Evolutionary conservation across 1,140 invertebrate species (phyloP).

Genomic region (Drosophila bipectinata): DNA sequence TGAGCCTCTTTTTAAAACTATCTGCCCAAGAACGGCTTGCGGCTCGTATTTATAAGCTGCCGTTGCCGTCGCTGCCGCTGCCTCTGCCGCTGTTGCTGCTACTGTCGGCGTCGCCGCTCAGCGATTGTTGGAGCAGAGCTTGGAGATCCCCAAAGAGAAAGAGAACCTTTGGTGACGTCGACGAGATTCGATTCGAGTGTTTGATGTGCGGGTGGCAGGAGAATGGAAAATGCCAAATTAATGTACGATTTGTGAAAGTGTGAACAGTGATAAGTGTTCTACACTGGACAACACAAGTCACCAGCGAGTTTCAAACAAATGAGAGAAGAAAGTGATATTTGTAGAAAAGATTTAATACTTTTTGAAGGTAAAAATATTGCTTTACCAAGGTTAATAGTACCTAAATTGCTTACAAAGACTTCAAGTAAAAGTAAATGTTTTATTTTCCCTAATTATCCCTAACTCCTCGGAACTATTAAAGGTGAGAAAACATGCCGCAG

Average conservation of each 20-base stretch:
- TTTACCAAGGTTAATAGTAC: too few relatives aligned
- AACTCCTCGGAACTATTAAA: not conserved
- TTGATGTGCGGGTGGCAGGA: slow-evolving; percentile 11
- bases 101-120: not conserved
- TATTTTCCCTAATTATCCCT: too few relatives aligned
- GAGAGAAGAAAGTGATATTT: not conserved
- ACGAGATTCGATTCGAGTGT: not conserved
- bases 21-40: slow-evolving; percentile 59
- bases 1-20: slow-evolving; percentile 58
- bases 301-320: not conserved
- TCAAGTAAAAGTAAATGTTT: too few relatives aligned
- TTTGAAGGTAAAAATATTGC: too few relatives aligned
- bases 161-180: slow-evolving; percentile 50
- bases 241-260: slow-evolving; percentile 66
- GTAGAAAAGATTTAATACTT: too few relatives aligned
- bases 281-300: slow-evolving; percentile 33
- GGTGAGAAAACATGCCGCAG: not conserved
- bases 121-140: slow-evolving; percentile 28
- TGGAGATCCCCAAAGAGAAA: slow-evolving; percentile 6
- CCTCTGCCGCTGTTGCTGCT: slow-evolving; percentile 1
- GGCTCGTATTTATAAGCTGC: slow-evolving; percentile 70
- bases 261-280: slow-evolving; percentile 38
- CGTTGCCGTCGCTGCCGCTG: not conserved
- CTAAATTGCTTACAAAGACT: too few relatives aligned
- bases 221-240: slow-evolving; percentile 47